Evolutionary conservation across 2,797 vertebrate species (phyloP).

Genomic region (Taeniopygia guttata): DNA sequence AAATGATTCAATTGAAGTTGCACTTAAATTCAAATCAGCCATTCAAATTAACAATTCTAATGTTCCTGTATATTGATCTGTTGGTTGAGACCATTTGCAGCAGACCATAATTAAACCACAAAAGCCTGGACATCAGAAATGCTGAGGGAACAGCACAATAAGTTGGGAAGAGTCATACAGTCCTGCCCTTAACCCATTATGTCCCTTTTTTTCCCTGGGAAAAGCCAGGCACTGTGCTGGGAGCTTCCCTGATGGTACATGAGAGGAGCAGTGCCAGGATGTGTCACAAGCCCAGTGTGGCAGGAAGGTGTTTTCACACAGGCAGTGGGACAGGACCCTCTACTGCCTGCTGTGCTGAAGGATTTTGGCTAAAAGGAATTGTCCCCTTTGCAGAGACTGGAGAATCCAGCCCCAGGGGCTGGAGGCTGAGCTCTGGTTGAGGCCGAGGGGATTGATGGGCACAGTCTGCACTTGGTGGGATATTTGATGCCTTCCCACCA

Average conservation of each 20-base stretch:
- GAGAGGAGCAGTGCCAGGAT: not conserved
- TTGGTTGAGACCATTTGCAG: slow-evolving; percentile 57
- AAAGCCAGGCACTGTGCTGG: not conserved
- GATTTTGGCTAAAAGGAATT: not conserved
- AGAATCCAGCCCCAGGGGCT: not conserved
- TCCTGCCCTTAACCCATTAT: slow-evolving; percentile 5
- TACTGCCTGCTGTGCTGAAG: not conserved
- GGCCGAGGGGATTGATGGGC: not conserved
- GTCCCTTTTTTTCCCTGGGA: not conserved
- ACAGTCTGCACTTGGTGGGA: not conserved
- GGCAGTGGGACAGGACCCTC: not conserved
- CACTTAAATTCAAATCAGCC: slow-evolving; percentile 68
- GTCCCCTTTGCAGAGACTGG: not conserved
- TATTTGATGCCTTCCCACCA: not conserved
- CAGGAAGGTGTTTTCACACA: not conserved
- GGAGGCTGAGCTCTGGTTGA: accelerated
- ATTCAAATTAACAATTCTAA: slow-evolving; percentile 68
- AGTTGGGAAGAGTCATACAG: not conserved
- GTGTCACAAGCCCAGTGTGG: accelerated
- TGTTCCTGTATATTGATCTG: slow-evolving; percentile 63
- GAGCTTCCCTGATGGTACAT: not conserved
- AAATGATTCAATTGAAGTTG: slow-evolving; percentile 63
- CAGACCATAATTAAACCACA: slow-evolving; percentile 65
- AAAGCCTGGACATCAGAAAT: slow-evolving; percentile 29
- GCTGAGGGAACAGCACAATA: slow-evolving; percentile 12